phyloP scores from a whole-genome alignment of 2,888 invertebrate species.

The Leuctra nigra region DNA sequence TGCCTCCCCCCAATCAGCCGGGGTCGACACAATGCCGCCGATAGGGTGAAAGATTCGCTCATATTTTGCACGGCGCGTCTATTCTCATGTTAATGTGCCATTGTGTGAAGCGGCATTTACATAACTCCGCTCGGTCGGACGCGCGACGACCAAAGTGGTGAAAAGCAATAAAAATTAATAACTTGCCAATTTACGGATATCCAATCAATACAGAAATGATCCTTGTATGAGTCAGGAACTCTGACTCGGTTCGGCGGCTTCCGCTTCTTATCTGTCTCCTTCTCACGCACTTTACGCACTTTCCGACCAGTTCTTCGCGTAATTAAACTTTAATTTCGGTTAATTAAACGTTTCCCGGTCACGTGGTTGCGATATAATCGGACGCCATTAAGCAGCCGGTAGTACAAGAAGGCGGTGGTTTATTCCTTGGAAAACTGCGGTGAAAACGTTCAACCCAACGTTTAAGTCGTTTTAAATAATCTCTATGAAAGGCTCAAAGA shows the following conservation, averaged over 20 bases:
- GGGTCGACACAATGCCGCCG: too few species aligned
- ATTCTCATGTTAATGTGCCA: conserved; percentile 20
- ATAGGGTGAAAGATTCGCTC: too few species aligned
- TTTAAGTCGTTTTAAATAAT: too few species aligned
- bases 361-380: neutral
- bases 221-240: neutral
- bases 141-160: neutral
- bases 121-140: conserved; percentile 19
- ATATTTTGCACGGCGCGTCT: too few species aligned
- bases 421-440: too few species aligned
- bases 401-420: too few species aligned
- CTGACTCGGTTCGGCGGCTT: neutral
- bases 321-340: conserved; percentile 5
- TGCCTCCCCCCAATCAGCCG: neutral
- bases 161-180: conserved; percentile 15
- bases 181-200: neutral
- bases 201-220: neutral
- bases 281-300: neutral
- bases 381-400: neutral
- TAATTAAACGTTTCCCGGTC: conserved; percentile 3
- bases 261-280: neutral
- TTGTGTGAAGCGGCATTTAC: conserved; percentile 10
- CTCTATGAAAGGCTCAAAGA: too few species aligned
- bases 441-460: too few species aligned
- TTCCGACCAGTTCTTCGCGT: neutral